These are phyloP conservation scores for Triplophysa yarkandensis DNA, from an alignment of 2,797 vertebrate species.

Conservation along the genomic window DNA sequence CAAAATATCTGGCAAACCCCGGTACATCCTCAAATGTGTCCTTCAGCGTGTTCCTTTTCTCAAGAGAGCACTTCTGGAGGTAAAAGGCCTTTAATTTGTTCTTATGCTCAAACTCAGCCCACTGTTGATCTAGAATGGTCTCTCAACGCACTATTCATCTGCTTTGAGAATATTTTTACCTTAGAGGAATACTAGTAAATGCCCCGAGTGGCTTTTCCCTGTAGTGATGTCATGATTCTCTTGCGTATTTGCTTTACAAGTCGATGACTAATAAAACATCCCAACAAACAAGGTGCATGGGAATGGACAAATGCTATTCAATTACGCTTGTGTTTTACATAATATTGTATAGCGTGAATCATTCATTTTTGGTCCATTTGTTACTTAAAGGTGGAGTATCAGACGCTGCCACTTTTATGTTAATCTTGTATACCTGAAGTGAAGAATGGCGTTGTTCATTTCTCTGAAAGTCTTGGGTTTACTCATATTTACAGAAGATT, in stretches of 20 bases:
- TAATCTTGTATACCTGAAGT: too few relatives aligned
- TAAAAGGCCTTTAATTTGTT: conserved; percentile 43
- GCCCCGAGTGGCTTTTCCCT: conserved; percentile 3
- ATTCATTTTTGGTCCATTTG: too few relatives aligned
- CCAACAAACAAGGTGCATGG: neutral
- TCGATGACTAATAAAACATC: neutral
- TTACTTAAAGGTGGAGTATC: too few relatives aligned
- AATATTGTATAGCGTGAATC: too few relatives aligned
- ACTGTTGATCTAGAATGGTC: conserved; percentile 19
- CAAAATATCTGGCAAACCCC: conserved; percentile 19
- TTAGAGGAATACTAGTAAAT: conserved; percentile 26
- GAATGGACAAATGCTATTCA: neutral
- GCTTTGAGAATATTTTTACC: conserved; percentile 27
- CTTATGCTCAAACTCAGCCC: neutral
- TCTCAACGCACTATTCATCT: conserved; percentile 18
- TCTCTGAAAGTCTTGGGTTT: too few relatives aligned
- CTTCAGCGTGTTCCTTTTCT: conserved; percentile 18
- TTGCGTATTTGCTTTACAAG: neutral
- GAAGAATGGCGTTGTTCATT: too few relatives aligned
- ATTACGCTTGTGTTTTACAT: too few relatives aligned
- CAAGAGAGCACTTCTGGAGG: conserved; percentile 22
- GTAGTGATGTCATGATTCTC: neutral
- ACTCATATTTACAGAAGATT: too few relatives aligned
- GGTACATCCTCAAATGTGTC: conserved; percentile 19
- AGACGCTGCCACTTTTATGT: too few relatives aligned